phyloP scores from a whole-genome alignment of 2,797 vertebrate species.

The Halcyon chelicuti region DNA sequence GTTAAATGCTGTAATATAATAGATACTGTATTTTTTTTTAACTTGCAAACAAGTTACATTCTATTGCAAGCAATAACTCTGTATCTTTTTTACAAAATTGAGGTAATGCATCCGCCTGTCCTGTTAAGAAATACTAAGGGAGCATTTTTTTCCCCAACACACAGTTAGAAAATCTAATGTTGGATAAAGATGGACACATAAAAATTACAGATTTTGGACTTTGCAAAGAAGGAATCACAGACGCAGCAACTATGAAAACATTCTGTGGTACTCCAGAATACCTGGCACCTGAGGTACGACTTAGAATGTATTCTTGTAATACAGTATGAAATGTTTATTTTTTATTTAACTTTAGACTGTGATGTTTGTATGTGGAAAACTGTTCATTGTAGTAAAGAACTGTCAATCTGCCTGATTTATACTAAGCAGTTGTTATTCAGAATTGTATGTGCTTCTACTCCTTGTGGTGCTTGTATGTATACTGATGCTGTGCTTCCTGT shows the following conservation, averaged over 20 bases:
- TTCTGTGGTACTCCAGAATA: constrained; percentile 98
- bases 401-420: background rate
- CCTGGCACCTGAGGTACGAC: constrained; percentile 92
- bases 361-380: background rate
- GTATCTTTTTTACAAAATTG: background rate
- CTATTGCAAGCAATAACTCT: background rate
- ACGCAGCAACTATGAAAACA: constrained; percentile 97
- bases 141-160: constrained; percentile 44
- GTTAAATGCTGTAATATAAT: background rate
- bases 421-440: background rate
- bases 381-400: background rate
- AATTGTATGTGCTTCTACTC: background rate
- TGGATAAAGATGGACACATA: constrained; percentile 97
- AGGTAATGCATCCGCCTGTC: background rate
- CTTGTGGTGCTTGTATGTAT: background rate
- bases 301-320: background rate
- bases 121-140: constrained; percentile 23
- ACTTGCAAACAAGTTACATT: background rate
- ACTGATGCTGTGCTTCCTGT: background rate
- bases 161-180: constrained; percentile 97
- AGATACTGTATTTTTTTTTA: background rate
- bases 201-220: constrained; percentile 98
- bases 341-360: background rate
- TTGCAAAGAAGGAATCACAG: constrained; percentile 98
- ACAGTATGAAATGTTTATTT: background rate